phyloP scores from a whole-genome alignment of 2,888 invertebrate species.

The Ochropacha duplaris region DNA sequence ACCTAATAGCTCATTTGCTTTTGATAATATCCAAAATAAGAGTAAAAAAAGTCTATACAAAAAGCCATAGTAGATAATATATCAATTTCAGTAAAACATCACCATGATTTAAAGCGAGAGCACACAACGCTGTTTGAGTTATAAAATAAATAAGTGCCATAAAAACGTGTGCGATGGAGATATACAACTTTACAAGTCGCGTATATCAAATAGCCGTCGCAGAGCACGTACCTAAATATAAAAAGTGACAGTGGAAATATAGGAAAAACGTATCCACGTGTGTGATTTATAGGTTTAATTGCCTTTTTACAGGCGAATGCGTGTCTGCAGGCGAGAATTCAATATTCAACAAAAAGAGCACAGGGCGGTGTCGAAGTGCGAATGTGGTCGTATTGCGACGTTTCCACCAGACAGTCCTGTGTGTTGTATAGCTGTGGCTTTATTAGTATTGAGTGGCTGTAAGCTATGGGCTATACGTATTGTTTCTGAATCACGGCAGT shows the following conservation, averaged over 20 bases:
- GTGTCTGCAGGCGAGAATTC: constrained; percentile 60
- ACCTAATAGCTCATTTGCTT: neutral
- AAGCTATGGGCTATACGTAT: neutral
- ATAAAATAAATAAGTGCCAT: constrained; percentile 66
- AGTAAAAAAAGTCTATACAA: constrained; percentile 17
- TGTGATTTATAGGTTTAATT: constrained; percentile 78
- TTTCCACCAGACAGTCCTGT: constrained; percentile 7
- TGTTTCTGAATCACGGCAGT: neutral
- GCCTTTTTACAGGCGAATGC: constrained; percentile 59
- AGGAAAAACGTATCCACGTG: constrained; percentile 47
- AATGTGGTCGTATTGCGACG: constrained; percentile 31
- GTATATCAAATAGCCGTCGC: constrained; percentile 75
- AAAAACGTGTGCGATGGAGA: constrained; percentile 61
- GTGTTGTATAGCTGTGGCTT: neutral
- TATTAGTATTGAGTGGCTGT: neutral
- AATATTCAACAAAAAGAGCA: constrained; percentile 71
- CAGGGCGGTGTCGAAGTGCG: constrained; percentile 46
- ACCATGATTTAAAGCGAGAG: constrained; percentile 64
- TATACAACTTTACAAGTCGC: constrained; percentile 75
- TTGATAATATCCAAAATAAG: neutral
- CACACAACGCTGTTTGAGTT: constrained; percentile 57
- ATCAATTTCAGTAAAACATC: constrained; percentile 56
- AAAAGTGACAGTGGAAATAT: constrained; percentile 11
- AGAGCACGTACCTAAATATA: constrained; percentile 47
- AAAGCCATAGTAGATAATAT: constrained; percentile 52